Percentiles rank a stretch among this genome's conserved stretches.
These are phyloP conservation scores for Marmota monax DNA, from an alignment of 2,113 vertebrate species.

Conservation along the genomic window DNA sequence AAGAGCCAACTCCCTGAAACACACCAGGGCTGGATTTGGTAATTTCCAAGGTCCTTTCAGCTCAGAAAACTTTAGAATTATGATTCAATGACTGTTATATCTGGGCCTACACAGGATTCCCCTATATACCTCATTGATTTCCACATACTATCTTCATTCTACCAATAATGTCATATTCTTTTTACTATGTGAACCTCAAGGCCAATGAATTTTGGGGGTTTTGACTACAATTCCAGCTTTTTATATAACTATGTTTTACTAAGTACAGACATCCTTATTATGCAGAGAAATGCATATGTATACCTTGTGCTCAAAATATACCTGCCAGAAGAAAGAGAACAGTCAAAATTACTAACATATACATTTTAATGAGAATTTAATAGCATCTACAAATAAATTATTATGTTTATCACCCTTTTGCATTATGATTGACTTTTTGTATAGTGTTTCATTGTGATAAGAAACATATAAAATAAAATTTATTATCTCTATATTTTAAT, in stretches of 20 bases:
- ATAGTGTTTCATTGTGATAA: background rate
- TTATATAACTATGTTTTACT: background rate
- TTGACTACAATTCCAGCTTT: background rate
- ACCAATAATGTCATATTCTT: background rate
- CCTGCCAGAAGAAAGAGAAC: background rate
- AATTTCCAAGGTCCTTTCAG: background rate
- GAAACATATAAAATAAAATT: background rate
- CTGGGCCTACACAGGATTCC: background rate
- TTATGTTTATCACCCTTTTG: background rate
- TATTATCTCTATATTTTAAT: background rate
- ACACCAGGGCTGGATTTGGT: background rate
- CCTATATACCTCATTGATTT: background rate
- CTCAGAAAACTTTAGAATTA: background rate
- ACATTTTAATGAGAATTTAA: background rate
- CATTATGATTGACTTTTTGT: slow-evolving; percentile 4
- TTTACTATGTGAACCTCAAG: background rate
- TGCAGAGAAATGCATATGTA: background rate
- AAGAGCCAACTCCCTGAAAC: background rate
- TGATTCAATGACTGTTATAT: background rate
- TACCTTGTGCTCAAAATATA: background rate
- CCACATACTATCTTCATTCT: background rate
- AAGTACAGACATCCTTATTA: background rate
- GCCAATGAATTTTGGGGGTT: background rate
- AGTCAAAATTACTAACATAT: background rate
- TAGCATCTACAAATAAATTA: background rate